Percentiles rank a stretch among this genome's conserved stretches.
phyloP scores from a whole-genome alignment of 2,888 invertebrate species.

The Rhagonycha lutea region DNA sequence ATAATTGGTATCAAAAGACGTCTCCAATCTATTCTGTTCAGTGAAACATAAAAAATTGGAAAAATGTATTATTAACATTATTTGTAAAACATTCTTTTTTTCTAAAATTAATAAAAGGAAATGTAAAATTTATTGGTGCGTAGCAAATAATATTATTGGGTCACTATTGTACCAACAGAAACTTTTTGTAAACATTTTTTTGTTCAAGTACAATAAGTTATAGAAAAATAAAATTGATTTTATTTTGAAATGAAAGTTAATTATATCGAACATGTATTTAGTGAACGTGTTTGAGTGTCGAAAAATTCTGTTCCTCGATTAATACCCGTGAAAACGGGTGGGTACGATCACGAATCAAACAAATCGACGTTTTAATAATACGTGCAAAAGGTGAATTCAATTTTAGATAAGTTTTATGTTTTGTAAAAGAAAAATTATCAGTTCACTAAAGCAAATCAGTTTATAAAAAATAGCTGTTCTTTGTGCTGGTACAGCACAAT shows the following conservation, averaged over 20 bases:
- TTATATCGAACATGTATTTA: background rate
- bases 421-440: background rate
- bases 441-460: background rate
- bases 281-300: background rate
- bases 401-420: background rate
- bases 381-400: background rate
- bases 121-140: background rate
- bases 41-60: background rate
- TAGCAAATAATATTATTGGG: background rate
- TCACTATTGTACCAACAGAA: background rate
- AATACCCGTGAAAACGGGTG: background rate
- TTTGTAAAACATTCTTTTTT: background rate
- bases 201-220: background rate
- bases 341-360: background rate
- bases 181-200: background rate
- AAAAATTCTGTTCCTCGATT: background rate
- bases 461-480: background rate
- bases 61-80: background rate
- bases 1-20: background rate
- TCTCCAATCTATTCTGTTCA: background rate
- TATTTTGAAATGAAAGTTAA: background rate
- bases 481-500: background rate
- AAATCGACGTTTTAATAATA: background rate
- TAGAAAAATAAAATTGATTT: background rate
- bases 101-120: background rate